phyloP scores from a whole-genome alignment of 2,888 invertebrate species.

The Lithophane leautieri region DNA sequence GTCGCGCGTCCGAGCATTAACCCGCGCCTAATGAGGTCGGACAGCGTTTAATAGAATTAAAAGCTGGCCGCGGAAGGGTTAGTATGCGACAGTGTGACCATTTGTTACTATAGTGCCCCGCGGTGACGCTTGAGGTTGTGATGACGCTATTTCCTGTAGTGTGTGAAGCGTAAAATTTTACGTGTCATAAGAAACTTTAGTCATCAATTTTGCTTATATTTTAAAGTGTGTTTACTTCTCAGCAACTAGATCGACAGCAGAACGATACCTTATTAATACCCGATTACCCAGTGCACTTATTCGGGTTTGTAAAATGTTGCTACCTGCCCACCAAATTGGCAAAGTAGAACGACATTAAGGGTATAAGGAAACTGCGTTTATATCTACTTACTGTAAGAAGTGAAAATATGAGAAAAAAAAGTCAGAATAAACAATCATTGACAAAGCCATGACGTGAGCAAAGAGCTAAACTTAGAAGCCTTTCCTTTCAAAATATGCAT shows the following conservation, averaged over 20 bases:
- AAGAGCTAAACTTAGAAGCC: background rate
- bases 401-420: background rate
- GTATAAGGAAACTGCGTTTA: background rate
- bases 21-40: constrained; percentile 85
- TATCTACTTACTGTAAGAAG: background rate
- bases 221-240: background rate
- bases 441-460: background rate
- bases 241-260: background rate
- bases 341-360: background rate
- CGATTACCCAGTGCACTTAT: too few relatives aligned
- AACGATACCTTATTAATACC: background rate
- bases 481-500: background rate
- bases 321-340: background rate
- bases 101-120: constrained; percentile 62
- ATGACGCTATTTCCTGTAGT: constrained; percentile 62
- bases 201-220: constrained; percentile 18
- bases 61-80: constrained; percentile 73
- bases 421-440: background rate
- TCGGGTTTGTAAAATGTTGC: background rate
- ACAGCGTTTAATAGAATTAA: constrained; percentile 86
- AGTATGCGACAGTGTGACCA: constrained; percentile 48
- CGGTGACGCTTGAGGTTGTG: constrained; percentile 50
- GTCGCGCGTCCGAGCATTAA: constrained; percentile 82
- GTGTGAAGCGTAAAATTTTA: constrained; percentile 42
- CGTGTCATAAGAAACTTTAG: constrained; percentile 8